Base-by-base conservation (phyloP, 2,113 vertebrate species). In the Opisthocomus hoazin region DNA sequence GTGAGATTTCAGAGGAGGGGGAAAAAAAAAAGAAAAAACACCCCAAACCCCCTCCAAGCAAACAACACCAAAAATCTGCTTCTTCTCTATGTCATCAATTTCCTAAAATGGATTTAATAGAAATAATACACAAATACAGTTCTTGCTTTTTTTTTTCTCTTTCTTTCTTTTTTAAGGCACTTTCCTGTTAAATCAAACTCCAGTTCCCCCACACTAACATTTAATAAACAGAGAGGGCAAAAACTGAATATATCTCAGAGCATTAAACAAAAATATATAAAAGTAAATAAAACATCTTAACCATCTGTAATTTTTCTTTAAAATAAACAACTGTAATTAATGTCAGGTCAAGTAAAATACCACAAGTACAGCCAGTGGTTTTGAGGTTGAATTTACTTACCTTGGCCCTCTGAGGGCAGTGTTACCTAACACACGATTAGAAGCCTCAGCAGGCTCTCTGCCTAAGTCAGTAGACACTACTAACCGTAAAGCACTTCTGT, bases 331-430 rank as follows among this genome's bases (percentile, higher is more conserved):
- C 15, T 57, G n/a, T 13, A 78, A 89, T 87, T 81, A 77, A 58
- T 41, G 30, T 68, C 8, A 39, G 34, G 84, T 65, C 53, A 82
- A 89, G 54, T 37, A 80, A 91, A 94, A 87, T 16, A 84, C 30
- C 66, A 88, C 63, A 85, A 96, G 84, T 75, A 68, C 69, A 53
- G 46, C 43, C 90, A 96, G 51, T 89, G 56, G 87, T 76, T 94
- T 78, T 92, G 79, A 94, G 92, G 96, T 93, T 97, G 98, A 98
- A 98, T 97, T 98, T 98, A 92, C 98, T 97, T 95, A 97, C 97
- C 98, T 96, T 96, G 98, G 98, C 98, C 98, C 98, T 98, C 98
- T 98, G 98, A 98, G 98, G 98, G 98, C 98, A 98, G 97, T 98
- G 92, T 98, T 98, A 98, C 97, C 98, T 98, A 98, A 98, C 95